Base-by-base conservation (phyloP, 2,888 invertebrate genomes). In the Philereme transversata region DNA sequence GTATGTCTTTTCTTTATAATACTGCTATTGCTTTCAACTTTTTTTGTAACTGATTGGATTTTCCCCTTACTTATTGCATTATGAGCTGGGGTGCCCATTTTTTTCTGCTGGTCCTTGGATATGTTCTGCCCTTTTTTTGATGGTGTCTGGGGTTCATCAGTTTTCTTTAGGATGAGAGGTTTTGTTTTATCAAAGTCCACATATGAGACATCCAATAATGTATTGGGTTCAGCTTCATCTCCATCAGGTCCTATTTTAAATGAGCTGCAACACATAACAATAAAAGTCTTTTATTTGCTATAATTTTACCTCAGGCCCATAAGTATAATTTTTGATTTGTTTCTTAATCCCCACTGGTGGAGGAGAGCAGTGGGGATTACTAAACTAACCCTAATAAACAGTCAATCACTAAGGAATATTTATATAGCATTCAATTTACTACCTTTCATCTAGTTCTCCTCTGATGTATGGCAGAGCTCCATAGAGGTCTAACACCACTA, bases 391-490 rank as follows among this genome's bases (percentile, higher is more conserved):
- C 22, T 22, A 22, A 22, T 22, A 22, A 22, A 22, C 22, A 22
- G 22, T 22, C 22, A 22, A 22, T 22, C 22, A 22, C 1, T 22
- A 22, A 22, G 22, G 22, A 22, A 22, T 22, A 22, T 22, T 22
- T 22, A 22, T 22, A 22, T 22, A 22, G 22, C 22, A 2, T 22
- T 22, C 22, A 22, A 22, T 22, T 22, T 22, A 4, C 4, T 79
- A 88, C 94, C 91, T 87, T 75, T 90, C 84, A 76, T 94, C 83
- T 50, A 96, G 77, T 80, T 92, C 87, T 62, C 94, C 95, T 75
- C 93, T 88, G 35, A 96, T 95, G 72, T 94, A 95, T 4, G 95
- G 95, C 53, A 95, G 78, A 61, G 91, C 93, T 51, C 93, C 93
- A 76, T 87, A 93, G 9, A 94, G 88, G 74, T 95, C 93, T 50